phyloP scores from a whole-genome alignment of 2,888 invertebrate genomes.

The Synergus gifuensis region DNA sequence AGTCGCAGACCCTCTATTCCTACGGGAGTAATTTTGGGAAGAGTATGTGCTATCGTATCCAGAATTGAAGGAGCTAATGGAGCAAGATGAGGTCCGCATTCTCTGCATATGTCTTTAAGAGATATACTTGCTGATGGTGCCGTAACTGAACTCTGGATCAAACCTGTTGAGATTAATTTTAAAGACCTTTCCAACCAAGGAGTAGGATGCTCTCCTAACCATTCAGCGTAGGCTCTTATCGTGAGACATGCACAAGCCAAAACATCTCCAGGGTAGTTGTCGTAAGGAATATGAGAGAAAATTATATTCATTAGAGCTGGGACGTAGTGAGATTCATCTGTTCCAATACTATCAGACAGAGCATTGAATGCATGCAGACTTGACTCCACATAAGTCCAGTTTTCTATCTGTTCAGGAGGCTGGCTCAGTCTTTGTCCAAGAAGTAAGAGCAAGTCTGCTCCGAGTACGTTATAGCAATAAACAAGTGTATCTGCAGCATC shows the following conservation, averaged over 20 bases:
- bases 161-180: slow-evolving; percentile 84
- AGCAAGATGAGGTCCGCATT: slow-evolving; percentile 87
- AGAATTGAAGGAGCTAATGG: slow-evolving; percentile 89
- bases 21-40: slow-evolving; percentile 81
- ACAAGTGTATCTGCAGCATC: slow-evolving; percentile 92
- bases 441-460: slow-evolving; percentile 85
- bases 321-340: slow-evolving; percentile 75
- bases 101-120: slow-evolving; percentile 90
- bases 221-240: slow-evolving; percentile 89
- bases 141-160: slow-evolving; percentile 82
- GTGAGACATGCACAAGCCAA: slow-evolving; percentile 71
- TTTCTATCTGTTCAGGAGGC: slow-evolving; percentile 77
- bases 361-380: slow-evolving; percentile 80
- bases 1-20: slow-evolving; percentile 86
- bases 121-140: slow-evolving; percentile 92
- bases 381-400: slow-evolving; percentile 80
- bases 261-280: slow-evolving; percentile 72
- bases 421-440: slow-evolving; percentile 83
- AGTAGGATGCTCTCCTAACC: slow-evolving; percentile 87
- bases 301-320: slow-evolving; percentile 78
- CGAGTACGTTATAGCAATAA: slow-evolving; percentile 92
- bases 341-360: slow-evolving; percentile 78
- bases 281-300: slow-evolving; percentile 69
- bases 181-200: slow-evolving; percentile 83
- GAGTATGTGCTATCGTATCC: slow-evolving; percentile 80